Evolutionary conservation across 2,797 vertebrate genomes (phyloP).

Genomic region (Aratinga solstitialis): DNA sequence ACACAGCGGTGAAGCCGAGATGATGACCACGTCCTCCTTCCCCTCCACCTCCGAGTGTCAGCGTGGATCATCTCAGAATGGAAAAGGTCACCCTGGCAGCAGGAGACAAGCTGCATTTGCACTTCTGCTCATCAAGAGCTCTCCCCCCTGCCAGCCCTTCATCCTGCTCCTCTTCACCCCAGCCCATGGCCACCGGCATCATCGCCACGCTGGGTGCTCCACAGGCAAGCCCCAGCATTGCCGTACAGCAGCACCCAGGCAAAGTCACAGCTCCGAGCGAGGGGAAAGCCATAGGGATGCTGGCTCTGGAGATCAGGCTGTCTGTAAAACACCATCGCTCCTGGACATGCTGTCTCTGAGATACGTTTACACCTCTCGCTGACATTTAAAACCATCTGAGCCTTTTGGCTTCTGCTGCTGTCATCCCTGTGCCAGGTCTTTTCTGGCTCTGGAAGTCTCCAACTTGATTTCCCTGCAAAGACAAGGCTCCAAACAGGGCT

Average conservation of each 20-base stretch:
- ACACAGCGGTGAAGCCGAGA: neutral
- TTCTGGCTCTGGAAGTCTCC: constrained; percentile 38
- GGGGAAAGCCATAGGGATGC: neutral
- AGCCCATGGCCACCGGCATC: neutral
- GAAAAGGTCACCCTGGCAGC: neutral
- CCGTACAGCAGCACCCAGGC: accelerated
- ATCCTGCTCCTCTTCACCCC: neutral
- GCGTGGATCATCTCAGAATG: neutral
- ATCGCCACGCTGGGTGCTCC: accelerated
- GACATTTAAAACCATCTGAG: constrained; percentile 70
- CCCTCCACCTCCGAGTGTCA: accelerated
- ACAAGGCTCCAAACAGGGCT: neutral
- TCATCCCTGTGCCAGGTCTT: constrained; percentile 32
- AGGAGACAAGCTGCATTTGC: neutral
- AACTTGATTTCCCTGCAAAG: neutral
- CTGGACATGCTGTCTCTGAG: constrained; percentile 35
- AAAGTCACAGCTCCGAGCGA: neutral
- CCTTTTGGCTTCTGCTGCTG: constrained; percentile 53
- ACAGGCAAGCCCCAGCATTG: neutral
- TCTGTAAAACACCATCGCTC: constrained; percentile 1
- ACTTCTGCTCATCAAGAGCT: neutral
- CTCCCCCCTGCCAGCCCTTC: neutral
- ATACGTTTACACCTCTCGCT: constrained; percentile 54
- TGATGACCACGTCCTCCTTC: neutral
- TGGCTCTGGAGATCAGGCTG: neutral